These are phyloP conservation scores for Misgurnus mizolepis DNA, from an alignment of 2,113 vertebrate species.

Conservation along the genomic window DNA sequence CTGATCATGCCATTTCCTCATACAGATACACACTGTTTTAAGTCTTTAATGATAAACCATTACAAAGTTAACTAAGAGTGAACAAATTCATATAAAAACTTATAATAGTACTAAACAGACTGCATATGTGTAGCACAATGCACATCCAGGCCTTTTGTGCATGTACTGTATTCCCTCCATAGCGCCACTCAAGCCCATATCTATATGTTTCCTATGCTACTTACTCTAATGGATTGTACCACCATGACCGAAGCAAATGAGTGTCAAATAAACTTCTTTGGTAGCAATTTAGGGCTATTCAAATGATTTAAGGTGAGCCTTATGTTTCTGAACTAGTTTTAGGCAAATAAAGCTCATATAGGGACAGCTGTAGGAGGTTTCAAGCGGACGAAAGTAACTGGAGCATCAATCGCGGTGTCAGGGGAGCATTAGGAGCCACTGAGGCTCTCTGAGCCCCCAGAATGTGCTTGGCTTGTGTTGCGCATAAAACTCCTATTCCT, in stretches of 20 bases:
- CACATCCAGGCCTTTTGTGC: neutral
- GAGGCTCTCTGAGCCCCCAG: constrained; percentile 42
- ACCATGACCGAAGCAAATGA: constrained; percentile 21
- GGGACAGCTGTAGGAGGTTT: constrained; percentile 5
- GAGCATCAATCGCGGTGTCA: constrained; percentile 46
- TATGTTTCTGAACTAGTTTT: constrained; percentile 41
- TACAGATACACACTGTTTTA: too few relatives aligned
- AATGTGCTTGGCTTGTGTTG: constrained; percentile 55
- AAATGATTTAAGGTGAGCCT: constrained; percentile 49
- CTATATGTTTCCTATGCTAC: neutral
- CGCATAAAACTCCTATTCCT: constrained; percentile 53
- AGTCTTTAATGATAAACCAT: too few relatives aligned
- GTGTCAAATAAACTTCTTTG: constrained; percentile 16
- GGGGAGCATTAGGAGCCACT: constrained; percentile 21
- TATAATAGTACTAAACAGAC: neutral
- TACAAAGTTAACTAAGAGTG: too few relatives aligned
- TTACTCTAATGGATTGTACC: constrained; percentile 21
- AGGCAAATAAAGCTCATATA: constrained; percentile 39
- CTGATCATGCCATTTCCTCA: too few relatives aligned
- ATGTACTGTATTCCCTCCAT: neutral
- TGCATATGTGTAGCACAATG: too few relatives aligned
- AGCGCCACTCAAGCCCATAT: neutral
- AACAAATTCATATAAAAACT: neutral
- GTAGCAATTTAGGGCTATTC: constrained; percentile 16
- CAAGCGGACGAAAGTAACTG: constrained; percentile 31